Conservation (phyloP, 2,113 vertebrate species). For the Petroica traversi region DNA sequence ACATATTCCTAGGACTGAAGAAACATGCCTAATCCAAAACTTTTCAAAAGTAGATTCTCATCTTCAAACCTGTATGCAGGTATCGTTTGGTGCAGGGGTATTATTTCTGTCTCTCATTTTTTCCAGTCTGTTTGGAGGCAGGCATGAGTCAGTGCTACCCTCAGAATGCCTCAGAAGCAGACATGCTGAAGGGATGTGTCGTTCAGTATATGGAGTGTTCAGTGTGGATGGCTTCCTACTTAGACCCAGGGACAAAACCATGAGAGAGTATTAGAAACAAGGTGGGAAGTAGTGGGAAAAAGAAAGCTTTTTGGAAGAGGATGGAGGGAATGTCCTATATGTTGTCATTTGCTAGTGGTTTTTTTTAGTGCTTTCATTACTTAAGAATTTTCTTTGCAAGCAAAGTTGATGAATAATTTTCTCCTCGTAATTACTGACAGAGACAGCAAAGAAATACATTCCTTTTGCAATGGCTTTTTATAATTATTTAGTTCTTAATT, state of each 20-base stretch:
- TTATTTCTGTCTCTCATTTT: background rate
- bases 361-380: background rate
- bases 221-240: background rate
- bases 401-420: background rate
- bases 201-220: background rate
- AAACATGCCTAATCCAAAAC: background rate
- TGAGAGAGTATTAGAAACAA: background rate
- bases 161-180: background rate
- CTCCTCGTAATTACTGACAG: background rate
- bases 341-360: background rate
- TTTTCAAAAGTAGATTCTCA: background rate
- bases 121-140: background rate
- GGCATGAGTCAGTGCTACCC: background rate
- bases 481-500: background rate
- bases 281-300: background rate
- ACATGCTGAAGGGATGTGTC: background rate
- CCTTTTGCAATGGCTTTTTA: background rate
- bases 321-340: background rate
- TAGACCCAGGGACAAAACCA: background rate
- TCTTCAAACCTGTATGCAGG: background rate
- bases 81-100: background rate
- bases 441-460: background rate
- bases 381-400: background rate
- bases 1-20: background rate
- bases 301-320: background rate